A percentile compares a stretch with the other conserved stretches of the same genome.
Conservation (phyloP, 2,797 vertebrate genomes). For the Diceros bicornis region DNA sequence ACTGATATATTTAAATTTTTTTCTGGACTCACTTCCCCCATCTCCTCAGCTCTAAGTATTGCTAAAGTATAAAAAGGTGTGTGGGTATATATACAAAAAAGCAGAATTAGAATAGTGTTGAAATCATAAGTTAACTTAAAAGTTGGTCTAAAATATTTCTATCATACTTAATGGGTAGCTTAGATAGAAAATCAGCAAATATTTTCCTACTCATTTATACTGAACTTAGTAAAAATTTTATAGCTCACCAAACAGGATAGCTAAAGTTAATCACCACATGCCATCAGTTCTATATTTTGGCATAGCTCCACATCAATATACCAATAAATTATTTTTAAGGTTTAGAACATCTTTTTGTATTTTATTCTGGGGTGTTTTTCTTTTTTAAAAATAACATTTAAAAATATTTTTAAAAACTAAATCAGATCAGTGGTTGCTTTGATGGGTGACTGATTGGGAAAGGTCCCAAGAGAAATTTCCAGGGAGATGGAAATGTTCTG, state of each 20-base stretch:
- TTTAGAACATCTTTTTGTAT: conserved; percentile 12
- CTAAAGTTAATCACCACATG: neutral
- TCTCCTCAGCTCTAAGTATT: neutral
- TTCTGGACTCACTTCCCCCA: neutral
- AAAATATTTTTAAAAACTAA: neutral
- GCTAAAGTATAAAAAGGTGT: neutral
- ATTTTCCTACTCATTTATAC: neutral
- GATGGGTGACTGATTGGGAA: neutral
- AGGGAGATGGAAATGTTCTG: neutral
- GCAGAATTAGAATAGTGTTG: neutral
- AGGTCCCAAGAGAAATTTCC: neutral
- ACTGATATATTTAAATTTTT: neutral
- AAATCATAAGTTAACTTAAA: neutral
- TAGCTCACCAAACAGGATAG: neutral
- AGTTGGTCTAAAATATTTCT: neutral
- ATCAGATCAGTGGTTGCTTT: neutral
- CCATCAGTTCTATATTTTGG: neutral
- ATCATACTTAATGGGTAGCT: neutral
- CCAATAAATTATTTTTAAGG: neutral
- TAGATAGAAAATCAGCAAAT: neutral
- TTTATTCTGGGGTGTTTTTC: neutral
- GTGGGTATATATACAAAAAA: no score
- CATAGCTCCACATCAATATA: neutral
- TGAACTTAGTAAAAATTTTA: neutral
- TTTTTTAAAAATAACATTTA: neutral